A percentile compares a stretch with the other conserved stretches of the same genome.
phyloP scores from a whole-genome alignment of 2,888 invertebrate genomes.

The Notocelia uddmanniana region DNA sequence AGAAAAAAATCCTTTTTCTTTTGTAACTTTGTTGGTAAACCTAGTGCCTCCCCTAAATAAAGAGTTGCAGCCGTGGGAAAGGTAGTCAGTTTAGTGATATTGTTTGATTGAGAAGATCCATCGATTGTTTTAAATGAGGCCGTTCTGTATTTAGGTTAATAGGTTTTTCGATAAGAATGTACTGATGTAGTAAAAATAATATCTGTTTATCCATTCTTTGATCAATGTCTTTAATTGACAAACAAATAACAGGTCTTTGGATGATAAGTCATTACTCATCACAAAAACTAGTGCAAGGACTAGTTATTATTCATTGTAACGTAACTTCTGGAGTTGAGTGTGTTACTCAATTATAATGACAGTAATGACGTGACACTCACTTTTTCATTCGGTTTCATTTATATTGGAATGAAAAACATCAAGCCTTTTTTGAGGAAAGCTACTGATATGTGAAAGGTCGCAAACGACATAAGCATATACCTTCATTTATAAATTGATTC shows the following conservation, averaged over 20 bases:
- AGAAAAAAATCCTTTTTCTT: too few relatives aligned
- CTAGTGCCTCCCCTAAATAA: too few relatives aligned
- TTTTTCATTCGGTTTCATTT: neutral
- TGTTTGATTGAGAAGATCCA: too few relatives aligned
- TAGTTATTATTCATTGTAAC: neutral
- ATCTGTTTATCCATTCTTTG: neutral
- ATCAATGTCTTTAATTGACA: neutral
- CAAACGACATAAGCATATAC: neutral
- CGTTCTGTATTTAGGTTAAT: slow-evolving; percentile 6
- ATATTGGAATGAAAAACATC: neutral
- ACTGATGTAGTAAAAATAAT: neutral
- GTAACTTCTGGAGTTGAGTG: neutral
- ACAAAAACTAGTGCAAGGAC: slow-evolving; percentile 2
- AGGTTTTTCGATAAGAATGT: slow-evolving; percentile 5
- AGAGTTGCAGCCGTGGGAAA: neutral
- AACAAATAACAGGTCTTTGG: neutral
- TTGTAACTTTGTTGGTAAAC: too few relatives aligned
- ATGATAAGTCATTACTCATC: neutral
- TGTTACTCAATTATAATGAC: too few relatives aligned
- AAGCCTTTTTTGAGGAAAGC: neutral
- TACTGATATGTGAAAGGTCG: neutral
- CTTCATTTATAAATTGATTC: neutral
- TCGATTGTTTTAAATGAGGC: neutral
- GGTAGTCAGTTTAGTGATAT: neutral
- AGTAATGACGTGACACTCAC: too few relatives aligned